A percentile compares a stretch with the other conserved stretches of the same genome.
These are phyloP conservation scores for Pseudorhombus dupliciocellatus DNA, from an alignment of 2,113 vertebrate species.

Conservation along the genomic window DNA sequence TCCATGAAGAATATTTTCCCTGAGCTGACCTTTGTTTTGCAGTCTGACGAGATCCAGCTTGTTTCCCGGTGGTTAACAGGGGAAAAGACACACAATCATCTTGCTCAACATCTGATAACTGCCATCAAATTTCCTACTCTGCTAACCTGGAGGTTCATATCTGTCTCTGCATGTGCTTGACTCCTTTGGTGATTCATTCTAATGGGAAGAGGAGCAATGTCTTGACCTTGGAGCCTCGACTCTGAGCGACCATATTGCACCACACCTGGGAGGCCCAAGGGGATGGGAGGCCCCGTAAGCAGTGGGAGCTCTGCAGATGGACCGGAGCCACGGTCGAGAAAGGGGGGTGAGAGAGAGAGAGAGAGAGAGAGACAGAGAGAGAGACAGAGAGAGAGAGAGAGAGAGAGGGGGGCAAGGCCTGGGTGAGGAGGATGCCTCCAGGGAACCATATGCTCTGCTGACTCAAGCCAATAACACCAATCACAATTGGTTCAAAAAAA, in stretches of 20 bases:
- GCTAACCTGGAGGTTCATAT: background rate
- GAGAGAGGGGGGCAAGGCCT: no score
- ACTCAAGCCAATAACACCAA: constrained; percentile 51
- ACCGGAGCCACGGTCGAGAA: constrained; percentile 11
- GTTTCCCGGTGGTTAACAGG: no score
- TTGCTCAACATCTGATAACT: no score
- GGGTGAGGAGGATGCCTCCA: constrained; percentile 29
- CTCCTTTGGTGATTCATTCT: background rate
- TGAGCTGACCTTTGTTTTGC: no score
- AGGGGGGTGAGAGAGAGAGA: background rate
- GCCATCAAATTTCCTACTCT: background rate
- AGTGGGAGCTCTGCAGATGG: constrained; percentile 64
- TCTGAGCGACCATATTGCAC: constrained; percentile 62
- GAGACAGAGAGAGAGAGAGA: no score
- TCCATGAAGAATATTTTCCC: no score
- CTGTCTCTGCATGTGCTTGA: background rate
- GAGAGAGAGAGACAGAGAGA: background rate
- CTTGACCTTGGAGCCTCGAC: constrained; percentile 35
- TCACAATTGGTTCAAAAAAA: constrained; percentile 36
- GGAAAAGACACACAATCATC: no score
- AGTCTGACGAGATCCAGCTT: no score
- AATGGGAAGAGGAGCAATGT: background rate
- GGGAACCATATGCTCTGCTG: constrained; percentile 69
- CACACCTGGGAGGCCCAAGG: constrained; percentile 60
- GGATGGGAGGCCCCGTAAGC: constrained; percentile 19